Base-by-base conservation (phyloP, 2,888 invertebrate genomes). In the Spisula solida region DNA sequence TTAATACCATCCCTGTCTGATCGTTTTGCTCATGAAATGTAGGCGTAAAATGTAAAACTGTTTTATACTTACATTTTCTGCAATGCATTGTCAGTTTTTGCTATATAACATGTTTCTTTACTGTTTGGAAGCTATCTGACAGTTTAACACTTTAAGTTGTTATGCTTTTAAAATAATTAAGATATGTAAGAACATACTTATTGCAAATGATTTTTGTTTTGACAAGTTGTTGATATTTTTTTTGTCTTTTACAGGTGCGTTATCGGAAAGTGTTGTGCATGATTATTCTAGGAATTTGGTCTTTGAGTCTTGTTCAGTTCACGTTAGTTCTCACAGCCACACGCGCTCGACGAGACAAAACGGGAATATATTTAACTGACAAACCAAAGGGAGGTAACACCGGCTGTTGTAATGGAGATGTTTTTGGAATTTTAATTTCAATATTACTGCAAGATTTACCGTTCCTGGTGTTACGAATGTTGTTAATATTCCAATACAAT, bases 251-350 rank as follows among this genome's bases (percentile, higher is more conserved):
- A 41, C 92, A 96, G 96, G 96, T 96, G 1, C 93, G 94, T 29
- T 94, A 98, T 0, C 98, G 98, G 96, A 98, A 98, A 34, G 97
- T 98, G 1, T 97, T 99, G 41, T 98, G 99, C 0, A 97, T 98
- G 29, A 97, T 99, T 6, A 99, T 99, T 0, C 97, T 99, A 92
- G 98, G 98, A 0, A 98, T 99, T 94, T 99, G 99, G 99, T 97
- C 98, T 6, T 98, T 99, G 98, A 98, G 98, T 75, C 97, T 99
- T 66, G 97, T 99, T 97, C 99, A 99, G 97, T 99, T 99, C 96
- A 98, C 99, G 0, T 98, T 99, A 81, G 99, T 99, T 0, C 97
- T 99, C 34, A 99, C 99, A 0, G 98, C 99, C 0, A 98, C 98
- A n/a, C 92, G 92, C 66, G 95, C 95, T 10, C 88, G 95, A 18